Percentiles rank a stretch among this genome's conserved stretches.
phyloP scores from a whole-genome alignment of 2,888 invertebrate genomes.

The Elegia similella region DNA sequence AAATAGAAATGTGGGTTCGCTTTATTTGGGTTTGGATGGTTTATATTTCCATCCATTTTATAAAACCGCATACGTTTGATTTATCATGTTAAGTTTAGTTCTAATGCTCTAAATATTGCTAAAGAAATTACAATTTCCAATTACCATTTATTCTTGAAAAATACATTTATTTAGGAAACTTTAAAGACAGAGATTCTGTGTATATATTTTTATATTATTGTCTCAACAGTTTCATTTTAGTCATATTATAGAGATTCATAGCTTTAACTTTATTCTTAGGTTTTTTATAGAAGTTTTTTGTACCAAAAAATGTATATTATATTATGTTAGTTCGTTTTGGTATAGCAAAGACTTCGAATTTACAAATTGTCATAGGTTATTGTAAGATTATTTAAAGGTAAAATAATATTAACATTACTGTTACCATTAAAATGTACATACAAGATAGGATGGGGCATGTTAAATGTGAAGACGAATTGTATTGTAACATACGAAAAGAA shows the following conservation, averaged over 20 bases:
- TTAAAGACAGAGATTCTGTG: constrained; percentile 29
- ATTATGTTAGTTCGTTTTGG: constrained; percentile 69
- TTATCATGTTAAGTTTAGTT: neutral
- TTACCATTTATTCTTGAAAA: neutral
- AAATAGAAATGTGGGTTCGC: too few species aligned
- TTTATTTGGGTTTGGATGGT: too few species aligned
- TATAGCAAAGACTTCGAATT: constrained; percentile 63
- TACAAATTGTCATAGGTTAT: constrained; percentile 71
- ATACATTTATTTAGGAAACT: neutral
- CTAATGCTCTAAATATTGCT: neutral
- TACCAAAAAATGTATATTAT: constrained; percentile 79
- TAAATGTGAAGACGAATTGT: constrained; percentile 41
- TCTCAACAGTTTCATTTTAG: constrained; percentile 63
- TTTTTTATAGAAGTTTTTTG: constrained; percentile 65
- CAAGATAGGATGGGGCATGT: constrained; percentile 54
- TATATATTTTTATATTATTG: constrained; percentile 41
- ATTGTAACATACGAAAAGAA: constrained; percentile 54
- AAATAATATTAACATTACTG: constrained; percentile 47
- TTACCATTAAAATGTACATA: constrained; percentile 70
- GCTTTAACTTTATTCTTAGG: constrained; percentile 70
- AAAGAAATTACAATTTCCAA: neutral
- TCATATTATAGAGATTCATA: constrained; percentile 72
- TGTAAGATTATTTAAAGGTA: constrained; percentile 62
- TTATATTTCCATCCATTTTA: neutral
- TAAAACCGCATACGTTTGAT: neutral